Percentiles rank a stretch among this genome's conserved stretches.
phyloP scores from a whole-genome alignment of 2,888 invertebrate species.

The Dicyrtoma fusca region DNA sequence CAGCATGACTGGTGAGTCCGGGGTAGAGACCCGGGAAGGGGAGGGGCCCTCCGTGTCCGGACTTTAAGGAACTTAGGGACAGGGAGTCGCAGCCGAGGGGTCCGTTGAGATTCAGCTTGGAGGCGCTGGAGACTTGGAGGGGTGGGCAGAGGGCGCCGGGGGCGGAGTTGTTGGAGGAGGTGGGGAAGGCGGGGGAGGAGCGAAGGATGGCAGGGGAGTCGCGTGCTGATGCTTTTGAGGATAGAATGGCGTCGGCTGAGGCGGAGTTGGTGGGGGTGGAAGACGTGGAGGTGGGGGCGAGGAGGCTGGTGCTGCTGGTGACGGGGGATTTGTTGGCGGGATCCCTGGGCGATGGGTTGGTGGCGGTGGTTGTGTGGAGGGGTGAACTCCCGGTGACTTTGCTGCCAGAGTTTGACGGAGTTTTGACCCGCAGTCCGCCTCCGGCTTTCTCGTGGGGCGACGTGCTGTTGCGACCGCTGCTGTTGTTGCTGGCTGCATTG shows the following conservation, averaged over 20 bases:
- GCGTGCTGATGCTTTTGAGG: slow-evolving; percentile 45
- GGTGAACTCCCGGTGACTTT: slow-evolving; percentile 41
- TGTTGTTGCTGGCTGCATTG: slow-evolving; percentile 18
- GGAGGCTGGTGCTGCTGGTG: slow-evolving; percentile 11
- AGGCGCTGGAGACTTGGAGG: slow-evolving; percentile 30
- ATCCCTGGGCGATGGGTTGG: slow-evolving; percentile 24
- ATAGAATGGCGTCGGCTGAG: slow-evolving; percentile 49
- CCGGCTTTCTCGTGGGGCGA: slow-evolving; percentile 25
- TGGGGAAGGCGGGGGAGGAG: slow-evolving; percentile 39
- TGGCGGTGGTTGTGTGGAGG: slow-evolving; percentile 9
- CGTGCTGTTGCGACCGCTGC: slow-evolving; percentile 30
- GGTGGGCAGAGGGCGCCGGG: slow-evolving; percentile 25
- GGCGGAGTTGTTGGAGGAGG: slow-evolving; percentile 34
- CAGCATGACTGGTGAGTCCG: slow-evolving; percentile 37
- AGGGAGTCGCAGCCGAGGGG: slow-evolving; percentile 26
- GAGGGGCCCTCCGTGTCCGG: slow-evolving; percentile 31
- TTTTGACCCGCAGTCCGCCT: slow-evolving; percentile 33
- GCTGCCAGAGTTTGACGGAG: slow-evolving; percentile 42
- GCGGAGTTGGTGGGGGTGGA: slow-evolving; percentile 24
- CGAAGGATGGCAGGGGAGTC: slow-evolving; percentile 34
- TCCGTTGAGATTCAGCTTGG: slow-evolving; percentile 48
- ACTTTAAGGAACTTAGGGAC: slow-evolving; percentile 36
- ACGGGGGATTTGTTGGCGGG: slow-evolving; percentile 46
- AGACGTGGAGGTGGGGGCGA: slow-evolving; percentile 36
- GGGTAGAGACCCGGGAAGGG: slow-evolving; percentile 44